phyloP scores from a whole-genome alignment of 2,113 vertebrate genomes.

The Platichthys flesus region DNA sequence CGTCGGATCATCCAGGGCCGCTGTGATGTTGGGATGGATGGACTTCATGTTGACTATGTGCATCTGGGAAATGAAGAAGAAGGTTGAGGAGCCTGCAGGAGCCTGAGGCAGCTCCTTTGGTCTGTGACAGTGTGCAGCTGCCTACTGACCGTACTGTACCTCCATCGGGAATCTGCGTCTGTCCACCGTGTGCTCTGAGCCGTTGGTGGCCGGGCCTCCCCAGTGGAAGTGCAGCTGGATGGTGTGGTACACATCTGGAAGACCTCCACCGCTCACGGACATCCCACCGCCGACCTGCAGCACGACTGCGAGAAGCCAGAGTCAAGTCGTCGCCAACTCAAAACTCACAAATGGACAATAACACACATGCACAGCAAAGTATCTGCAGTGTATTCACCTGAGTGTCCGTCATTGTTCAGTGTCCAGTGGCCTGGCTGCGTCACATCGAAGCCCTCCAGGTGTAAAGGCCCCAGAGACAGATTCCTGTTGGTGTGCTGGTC shows the following conservation, averaged over 20 bases:
- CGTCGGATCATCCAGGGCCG: constrained; percentile 79
- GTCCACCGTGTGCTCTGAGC: constrained; percentile 88
- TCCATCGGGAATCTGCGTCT: constrained; percentile 85
- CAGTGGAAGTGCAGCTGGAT: constrained; percentile 91
- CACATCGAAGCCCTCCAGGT: constrained; percentile 84
- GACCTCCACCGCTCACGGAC: constrained; percentile 81
- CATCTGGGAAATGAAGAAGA: constrained; percentile 75
- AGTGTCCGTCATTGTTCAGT: constrained; percentile 86
- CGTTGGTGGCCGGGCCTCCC: constrained; percentile 79
- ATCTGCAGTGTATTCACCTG: constrained; percentile 63
- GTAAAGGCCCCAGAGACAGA: constrained; percentile 71
- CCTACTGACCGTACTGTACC: constrained; percentile 82
- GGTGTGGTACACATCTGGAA: constrained; percentile 78
- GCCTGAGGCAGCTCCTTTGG: neutral
- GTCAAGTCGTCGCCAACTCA: neutral
- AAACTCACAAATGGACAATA: neutral
- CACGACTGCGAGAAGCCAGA: constrained; percentile 62
- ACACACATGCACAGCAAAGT: rapidly evolving
- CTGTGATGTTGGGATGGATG: constrained; percentile 77
- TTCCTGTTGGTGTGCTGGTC: constrained; percentile 75
- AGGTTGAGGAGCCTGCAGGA: constrained; percentile 2
- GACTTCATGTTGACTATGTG: constrained; percentile 88
- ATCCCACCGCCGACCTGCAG: constrained; percentile 78
- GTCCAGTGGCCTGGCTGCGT: constrained; percentile 82
- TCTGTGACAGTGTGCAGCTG: constrained; percentile 26